Conservation (phyloP, 2,888 invertebrate species). For the Zaprionus obscuricornis region DNA sequence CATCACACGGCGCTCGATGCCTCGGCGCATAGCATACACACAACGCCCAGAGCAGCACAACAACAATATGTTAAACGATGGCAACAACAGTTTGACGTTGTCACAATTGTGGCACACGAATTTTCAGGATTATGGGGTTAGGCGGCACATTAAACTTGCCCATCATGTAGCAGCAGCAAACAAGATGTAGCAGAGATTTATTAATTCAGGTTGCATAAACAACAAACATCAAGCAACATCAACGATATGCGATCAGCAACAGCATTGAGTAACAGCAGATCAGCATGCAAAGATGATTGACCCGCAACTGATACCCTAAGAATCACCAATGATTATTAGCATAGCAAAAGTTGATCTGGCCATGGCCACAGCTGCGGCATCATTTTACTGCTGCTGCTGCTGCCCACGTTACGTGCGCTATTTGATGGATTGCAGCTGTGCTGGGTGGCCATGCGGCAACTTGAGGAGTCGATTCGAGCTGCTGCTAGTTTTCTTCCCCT, state of each 20-base stretch:
- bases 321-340: slow-evolving; percentile 58
- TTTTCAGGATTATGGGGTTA: slow-evolving; percentile 56
- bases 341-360: background rate
- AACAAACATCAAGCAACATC: background rate
- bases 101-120: slow-evolving; percentile 21
- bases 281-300: slow-evolving; percentile 46
- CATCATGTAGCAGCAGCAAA: slow-evolving; percentile 1
- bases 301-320: slow-evolving; percentile 39
- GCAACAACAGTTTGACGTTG: slow-evolving; percentile 1
- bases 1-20: slow-evolving; percentile 48
- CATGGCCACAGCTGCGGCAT: slow-evolving; percentile 10
- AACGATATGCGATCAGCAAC: background rate
- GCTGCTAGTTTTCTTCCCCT: slow-evolving; percentile 7
- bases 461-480: slow-evolving; percentile 35
- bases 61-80: slow-evolving; percentile 16
- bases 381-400: slow-evolving; percentile 11
- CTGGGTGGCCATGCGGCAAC: slow-evolving; percentile 4
- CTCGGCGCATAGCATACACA: too few relatives aligned
- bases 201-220: slow-evolving; percentile 9
- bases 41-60: too few relatives aligned
- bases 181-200: too few relatives aligned
- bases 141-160: slow-evolving; percentile 45
- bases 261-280: slow-evolving; percentile 9
- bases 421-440: slow-evolving; percentile 74
- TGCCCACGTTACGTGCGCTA: slow-evolving; percentile 28